These are phyloP conservation scores for Apteryx mantelli DNA, from an alignment of 2,113 vertebrate genomes.

Conservation along the genomic window DNA sequence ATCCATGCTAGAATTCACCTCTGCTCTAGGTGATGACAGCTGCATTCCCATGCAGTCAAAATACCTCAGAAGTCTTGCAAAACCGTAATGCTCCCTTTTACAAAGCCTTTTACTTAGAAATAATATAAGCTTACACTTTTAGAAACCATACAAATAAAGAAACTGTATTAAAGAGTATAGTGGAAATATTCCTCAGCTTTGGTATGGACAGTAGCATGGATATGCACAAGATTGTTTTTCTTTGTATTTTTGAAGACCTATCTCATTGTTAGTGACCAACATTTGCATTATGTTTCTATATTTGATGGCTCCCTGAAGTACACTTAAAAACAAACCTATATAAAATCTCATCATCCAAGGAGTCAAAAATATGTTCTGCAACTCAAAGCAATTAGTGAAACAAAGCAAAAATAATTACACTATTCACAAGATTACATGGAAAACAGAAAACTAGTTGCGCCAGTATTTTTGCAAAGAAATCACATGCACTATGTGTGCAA, in stretches of 20 bases:
- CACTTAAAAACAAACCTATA: background rate
- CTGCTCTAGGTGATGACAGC: background rate
- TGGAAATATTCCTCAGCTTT: background rate
- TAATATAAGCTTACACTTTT: background rate
- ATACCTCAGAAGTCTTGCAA: background rate
- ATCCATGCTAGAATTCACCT: background rate
- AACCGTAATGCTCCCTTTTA: background rate
- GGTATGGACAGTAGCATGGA: background rate
- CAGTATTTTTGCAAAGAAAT: background rate
- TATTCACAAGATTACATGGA: background rate
- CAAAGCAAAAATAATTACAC: background rate
- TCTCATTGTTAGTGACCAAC: background rate
- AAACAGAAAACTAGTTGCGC: background rate
- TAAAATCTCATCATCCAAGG: background rate
- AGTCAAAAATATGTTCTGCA: background rate
- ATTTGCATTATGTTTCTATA: background rate
- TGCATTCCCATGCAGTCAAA: background rate
- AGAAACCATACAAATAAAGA: background rate
- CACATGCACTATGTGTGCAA: background rate
- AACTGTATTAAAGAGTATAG: background rate
- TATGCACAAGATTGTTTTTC: too few relatives aligned
- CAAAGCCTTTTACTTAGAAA: background rate
- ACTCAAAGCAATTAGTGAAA: background rate
- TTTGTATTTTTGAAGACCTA: too few relatives aligned
- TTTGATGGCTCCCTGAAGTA: background rate